These are phyloP conservation scores for Periophthalmodon schlosseri DNA, from an alignment of 2,113 vertebrate genomes.

Conservation along the genomic window DNA sequence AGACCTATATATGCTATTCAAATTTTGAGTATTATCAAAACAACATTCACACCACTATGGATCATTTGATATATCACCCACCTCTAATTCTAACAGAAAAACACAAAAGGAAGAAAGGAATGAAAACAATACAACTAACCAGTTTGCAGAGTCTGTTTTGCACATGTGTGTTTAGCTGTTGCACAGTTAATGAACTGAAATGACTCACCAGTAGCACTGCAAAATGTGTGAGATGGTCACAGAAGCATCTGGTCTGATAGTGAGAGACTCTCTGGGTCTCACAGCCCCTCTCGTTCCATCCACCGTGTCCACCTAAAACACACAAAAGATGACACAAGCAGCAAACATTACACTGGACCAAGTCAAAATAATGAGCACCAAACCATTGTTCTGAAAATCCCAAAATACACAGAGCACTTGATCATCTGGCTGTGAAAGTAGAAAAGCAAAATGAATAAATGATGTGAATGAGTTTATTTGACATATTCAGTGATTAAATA, in stretches of 20 bases:
- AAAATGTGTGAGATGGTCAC: conserved; percentile 92
- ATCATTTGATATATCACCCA: neutral
- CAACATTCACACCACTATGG: too few relatives aligned
- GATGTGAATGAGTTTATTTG: neutral
- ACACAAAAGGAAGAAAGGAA: neutral
- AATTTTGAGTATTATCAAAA: too few relatives aligned
- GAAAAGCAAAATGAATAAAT: conserved; percentile 16
- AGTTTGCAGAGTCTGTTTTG: conserved; percentile 9
- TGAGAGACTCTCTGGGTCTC: conserved; percentile 67
- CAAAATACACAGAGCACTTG: conserved; percentile 82
- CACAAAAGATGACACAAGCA: neutral
- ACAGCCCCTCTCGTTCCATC: conserved; percentile 86
- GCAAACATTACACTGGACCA: neutral
- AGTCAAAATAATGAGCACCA: conserved; percentile 38
- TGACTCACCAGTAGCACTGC: conserved; percentile 88
- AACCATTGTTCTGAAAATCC: conserved; percentile 84
- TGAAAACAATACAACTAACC: neutral
- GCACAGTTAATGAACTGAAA: neutral
- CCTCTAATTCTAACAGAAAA: neutral
- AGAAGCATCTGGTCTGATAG: conserved; percentile 85
- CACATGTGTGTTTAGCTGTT: conserved; percentile 8
- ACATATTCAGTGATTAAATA: neutral
- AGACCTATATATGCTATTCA: too few relatives aligned
- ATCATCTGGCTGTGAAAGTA: conserved; percentile 67
- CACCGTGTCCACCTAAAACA: conserved; percentile 82